Base-by-base conservation (phyloP, 2,797 vertebrate species). In the Lophius americanus region DNA sequence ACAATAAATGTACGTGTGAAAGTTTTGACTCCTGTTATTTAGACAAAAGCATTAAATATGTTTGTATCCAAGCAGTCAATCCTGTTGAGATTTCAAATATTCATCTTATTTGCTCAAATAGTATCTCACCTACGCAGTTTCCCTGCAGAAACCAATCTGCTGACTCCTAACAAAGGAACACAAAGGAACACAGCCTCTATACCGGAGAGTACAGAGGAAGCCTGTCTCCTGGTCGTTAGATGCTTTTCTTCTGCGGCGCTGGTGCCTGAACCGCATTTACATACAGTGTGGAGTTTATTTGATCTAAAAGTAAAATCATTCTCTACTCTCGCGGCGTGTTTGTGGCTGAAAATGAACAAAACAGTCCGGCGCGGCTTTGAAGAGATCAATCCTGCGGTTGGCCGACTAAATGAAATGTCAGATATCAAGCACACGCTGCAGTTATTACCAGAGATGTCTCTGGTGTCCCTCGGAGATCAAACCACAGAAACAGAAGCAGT, bases 361-460 rank as follows among this genome's bases (percentile, higher is more conserved):
- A 47, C 8, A 59, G 51, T 36, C 7, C 12, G 2, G 48, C 0
- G 44, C 53, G 48, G 62, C 65, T 65, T 72, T 62, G 55, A 67
- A 60, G 42, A 52, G 35, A 83, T 83, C 71, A 68, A 71, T 76
- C 51, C 53, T 55, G 57, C 13, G 46, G 60, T 59, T 53, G 58
- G 23, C 75, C 53, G 38, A 71, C 52, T 70, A 74, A 78, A 74
- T 75, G 23, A 79, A 70, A 75, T 64, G 78, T 82, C 75, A 75
- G 54, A 44, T 70, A 70, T 72, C 50, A 60, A 51, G 53, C 14
- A 51, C 66, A 36, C 44, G 73, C 68, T 47, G 77, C 62, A 56
- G 46, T 49, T 51, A 9, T 47, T 63, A 64, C 66, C 52, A 75
- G 2, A n/a, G 54, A 74, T 74, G 68, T 50, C 61, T 74, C 75